Percentiles rank a stretch among this genome's conserved stretches.
These are phyloP conservation scores for Lomographa bimaculata DNA, from an alignment of 2,888 invertebrate genomes.

Conservation along the genomic window DNA sequence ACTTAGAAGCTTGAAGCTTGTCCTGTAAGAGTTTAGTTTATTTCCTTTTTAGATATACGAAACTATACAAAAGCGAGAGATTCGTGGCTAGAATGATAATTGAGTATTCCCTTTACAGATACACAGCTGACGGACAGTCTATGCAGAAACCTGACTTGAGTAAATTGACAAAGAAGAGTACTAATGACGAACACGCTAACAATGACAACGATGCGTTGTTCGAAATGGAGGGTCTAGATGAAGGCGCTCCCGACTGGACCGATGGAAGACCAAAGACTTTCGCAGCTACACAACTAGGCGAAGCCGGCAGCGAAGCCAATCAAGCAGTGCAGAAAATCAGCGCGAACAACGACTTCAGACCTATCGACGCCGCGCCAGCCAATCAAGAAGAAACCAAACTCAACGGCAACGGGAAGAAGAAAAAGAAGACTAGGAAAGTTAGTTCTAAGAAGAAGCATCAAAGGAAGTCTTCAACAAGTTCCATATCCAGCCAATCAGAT, in stretches of 20 bases:
- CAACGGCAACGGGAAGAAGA: constrained; percentile 86
- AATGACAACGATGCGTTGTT: constrained; percentile 85
- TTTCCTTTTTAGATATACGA: too few relatives aligned
- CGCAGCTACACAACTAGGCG: constrained; percentile 79
- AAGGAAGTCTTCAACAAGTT: constrained; percentile 86
- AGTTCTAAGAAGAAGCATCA: constrained; percentile 92
- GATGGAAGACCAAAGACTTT: constrained; percentile 82
- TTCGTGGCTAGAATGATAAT: too few relatives aligned
- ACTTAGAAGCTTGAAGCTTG: too few relatives aligned
- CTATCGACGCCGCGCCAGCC: constrained; percentile 72
- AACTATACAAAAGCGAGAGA: too few relatives aligned
- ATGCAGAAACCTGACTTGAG: constrained; percentile 83
- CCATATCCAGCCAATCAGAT: constrained; percentile 79
- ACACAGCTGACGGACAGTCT: constrained; percentile 82
- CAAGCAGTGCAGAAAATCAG: constrained; percentile 85
- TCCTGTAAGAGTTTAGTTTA: too few relatives aligned
- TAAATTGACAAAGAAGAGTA: constrained; percentile 71
- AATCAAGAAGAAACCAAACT: constrained; percentile 76
- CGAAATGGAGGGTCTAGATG: constrained; percentile 86
- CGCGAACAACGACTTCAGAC: constrained; percentile 85
- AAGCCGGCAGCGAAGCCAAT: constrained; percentile 70
- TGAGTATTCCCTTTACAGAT: constrained; percentile 61
- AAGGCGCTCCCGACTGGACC: constrained; percentile 71
- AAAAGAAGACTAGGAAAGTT: constrained; percentile 91
- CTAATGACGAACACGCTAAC: constrained; percentile 58